phyloP scores from a whole-genome alignment of 2,113 vertebrate genomes.

The Neolamprologus tretocephalus region DNA sequence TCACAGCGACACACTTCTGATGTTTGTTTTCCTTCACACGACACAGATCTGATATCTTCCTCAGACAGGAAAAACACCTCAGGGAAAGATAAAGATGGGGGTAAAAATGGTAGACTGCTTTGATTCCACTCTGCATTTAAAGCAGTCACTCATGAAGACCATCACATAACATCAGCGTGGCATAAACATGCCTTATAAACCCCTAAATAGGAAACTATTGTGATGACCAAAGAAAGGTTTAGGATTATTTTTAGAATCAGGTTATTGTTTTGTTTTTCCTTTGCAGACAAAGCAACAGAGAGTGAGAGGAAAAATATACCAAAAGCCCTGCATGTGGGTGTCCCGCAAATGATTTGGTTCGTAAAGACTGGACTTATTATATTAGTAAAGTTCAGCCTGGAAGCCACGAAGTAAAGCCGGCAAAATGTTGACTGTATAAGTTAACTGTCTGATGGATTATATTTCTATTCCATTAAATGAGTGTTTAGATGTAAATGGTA shows the following conservation, averaged over 20 bases:
- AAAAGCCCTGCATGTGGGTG: not conserved
- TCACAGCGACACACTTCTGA: not conserved
- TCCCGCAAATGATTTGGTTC: not conserved
- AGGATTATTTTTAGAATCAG: not conserved
- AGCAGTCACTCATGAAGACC: not conserved
- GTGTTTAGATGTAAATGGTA: not conserved
- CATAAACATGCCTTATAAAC: not conserved
- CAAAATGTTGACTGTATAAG: not conserved
- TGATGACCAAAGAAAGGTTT: not conserved
- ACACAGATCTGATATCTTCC: not conserved
- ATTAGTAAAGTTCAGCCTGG: not conserved
- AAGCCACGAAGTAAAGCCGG: accelerated
- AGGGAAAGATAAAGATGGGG: not conserved
- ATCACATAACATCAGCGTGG: not conserved
- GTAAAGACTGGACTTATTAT: not conserved
- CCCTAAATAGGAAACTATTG: not conserved
- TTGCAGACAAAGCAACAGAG: not conserved
- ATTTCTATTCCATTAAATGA: not conserved
- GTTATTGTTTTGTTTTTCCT: not conserved
- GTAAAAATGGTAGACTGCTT: not conserved
- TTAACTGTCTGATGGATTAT: not conserved
- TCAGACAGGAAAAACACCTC: not conserved
- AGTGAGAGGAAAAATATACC: not conserved
- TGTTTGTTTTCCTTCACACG: not conserved
- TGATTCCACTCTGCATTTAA: not conserved